These are phyloP conservation scores for Butastur rufipennis DNA, from an alignment of 2,113 vertebrate species.

Conservation along the genomic window DNA sequence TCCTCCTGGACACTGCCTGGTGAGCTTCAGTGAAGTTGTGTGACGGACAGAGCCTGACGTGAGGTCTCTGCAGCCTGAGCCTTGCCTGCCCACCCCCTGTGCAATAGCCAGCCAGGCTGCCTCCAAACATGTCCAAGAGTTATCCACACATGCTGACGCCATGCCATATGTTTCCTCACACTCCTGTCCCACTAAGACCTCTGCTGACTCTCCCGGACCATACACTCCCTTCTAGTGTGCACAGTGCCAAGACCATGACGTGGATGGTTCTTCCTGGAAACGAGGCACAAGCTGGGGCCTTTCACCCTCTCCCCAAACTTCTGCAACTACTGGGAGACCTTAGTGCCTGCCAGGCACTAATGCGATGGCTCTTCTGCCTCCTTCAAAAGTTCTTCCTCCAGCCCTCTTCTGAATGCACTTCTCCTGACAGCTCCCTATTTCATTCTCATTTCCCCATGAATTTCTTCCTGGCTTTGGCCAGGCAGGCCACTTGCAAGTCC, in stretches of 20 bases:
- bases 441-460: not conserved
- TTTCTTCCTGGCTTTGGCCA: not conserved
- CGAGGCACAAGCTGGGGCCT: not conserved
- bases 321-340: not conserved
- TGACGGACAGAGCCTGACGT: accelerated
- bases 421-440: not conserved
- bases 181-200: not conserved
- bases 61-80: not conserved
- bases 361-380: not conserved
- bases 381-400: not conserved
- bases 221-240: not conserved
- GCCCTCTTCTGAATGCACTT: not conserved
- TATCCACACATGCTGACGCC: not conserved
- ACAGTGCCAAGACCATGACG: not conserved
- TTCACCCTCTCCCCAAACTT: not conserved
- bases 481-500: not conserved
- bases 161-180: not conserved
- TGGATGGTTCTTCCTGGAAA: not conserved
- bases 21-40: not conserved
- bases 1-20: not conserved
- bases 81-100: not conserved
- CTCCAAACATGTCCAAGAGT: not conserved
- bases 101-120: not conserved
- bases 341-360: not conserved
- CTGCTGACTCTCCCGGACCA: not conserved